Conservation (phyloP, 2,113 vertebrate species). For the Otis tarda region DNA sequence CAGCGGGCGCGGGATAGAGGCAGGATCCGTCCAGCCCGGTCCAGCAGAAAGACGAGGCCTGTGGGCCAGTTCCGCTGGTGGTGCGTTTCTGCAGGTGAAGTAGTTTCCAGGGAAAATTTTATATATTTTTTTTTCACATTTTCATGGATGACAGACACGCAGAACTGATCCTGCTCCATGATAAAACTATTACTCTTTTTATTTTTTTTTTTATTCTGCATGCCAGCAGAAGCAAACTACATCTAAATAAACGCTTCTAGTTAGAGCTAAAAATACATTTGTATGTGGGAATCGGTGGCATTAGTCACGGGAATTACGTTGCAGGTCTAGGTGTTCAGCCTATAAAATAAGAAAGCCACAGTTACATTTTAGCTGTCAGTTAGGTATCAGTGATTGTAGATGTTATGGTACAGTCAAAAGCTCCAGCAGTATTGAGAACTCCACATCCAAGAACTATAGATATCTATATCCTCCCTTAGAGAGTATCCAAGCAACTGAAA, state of each 20-base stretch:
- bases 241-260: neutral
- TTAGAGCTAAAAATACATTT: neutral
- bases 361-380: neutral
- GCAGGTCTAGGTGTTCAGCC: neutral
- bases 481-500: neutral
- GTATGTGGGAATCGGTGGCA: neutral
- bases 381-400: neutral
- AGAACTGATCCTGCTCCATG: neutral
- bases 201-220: neutral
- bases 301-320: neutral
- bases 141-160: neutral
- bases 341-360: neutral
- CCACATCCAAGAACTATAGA: neutral
- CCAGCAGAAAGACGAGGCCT: neutral
- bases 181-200: neutral
- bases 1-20: neutral
- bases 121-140: neutral
- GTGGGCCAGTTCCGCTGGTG: too few relatives aligned
- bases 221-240: neutral
- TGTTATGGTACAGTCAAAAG: neutral
- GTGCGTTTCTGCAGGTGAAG: neutral
- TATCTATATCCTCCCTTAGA: neutral
- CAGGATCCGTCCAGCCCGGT: neutral
- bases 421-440: neutral
- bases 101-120: neutral